phyloP scores from a whole-genome alignment of 2,113 vertebrate species.

The Grantiella picta region DNA sequence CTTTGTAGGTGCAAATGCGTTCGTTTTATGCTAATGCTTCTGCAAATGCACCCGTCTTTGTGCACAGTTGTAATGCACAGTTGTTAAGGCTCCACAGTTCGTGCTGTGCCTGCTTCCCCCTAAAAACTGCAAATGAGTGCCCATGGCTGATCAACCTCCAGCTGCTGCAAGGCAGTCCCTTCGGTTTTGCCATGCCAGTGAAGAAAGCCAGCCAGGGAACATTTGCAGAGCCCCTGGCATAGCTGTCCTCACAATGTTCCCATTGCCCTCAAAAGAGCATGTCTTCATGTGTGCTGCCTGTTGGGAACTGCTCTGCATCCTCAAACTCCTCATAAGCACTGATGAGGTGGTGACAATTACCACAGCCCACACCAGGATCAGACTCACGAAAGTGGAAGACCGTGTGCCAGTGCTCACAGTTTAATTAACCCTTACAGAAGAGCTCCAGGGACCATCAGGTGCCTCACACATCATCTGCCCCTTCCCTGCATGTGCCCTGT shows the following conservation, averaged over 20 bases:
- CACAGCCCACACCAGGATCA: neutral
- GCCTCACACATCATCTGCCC: neutral
- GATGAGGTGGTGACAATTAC: neutral
- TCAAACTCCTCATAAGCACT: neutral
- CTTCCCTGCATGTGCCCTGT: neutral
- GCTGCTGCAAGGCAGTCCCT: neutral
- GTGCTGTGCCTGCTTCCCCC: neutral
- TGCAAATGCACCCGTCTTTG: neutral
- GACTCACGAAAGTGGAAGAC: neutral
- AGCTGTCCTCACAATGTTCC: neutral
- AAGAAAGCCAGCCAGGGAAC: neutral
- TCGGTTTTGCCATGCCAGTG: neutral
- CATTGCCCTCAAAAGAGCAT: neutral
- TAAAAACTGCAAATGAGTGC: neutral
- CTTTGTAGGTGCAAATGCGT: conserved; percentile 22
- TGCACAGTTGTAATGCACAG: neutral
- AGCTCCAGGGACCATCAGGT: neutral
- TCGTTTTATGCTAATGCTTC: neutral
- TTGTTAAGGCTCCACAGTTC: neutral
- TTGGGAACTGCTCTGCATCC: neutral
- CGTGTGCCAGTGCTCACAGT: neutral
- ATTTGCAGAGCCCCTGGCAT: neutral
- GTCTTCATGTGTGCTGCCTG: neutral
- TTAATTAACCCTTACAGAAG: neutral
- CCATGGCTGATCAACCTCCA: neutral